These are phyloP conservation scores for Holocentrus rufus DNA, from an alignment of 2,797 vertebrate genomes.

Conservation along the genomic window DNA sequence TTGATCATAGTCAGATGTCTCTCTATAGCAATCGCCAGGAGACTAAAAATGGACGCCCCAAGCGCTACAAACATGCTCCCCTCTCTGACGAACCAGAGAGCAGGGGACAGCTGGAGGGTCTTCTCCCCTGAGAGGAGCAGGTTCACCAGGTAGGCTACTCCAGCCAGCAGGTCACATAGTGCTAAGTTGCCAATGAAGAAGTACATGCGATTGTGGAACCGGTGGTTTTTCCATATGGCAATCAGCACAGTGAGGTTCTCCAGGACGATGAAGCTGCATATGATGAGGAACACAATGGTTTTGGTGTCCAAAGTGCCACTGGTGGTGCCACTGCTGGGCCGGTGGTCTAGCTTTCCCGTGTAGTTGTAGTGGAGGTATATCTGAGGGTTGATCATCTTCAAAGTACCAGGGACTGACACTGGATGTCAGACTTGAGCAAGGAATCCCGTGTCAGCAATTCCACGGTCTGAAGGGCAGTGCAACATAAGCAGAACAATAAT, in stretches of 20 bases:
- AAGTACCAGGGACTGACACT: conserved; percentile 51
- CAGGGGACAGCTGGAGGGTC: conserved; percentile 87
- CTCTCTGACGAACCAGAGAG: conserved; percentile 92
- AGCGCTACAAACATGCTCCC: conserved; percentile 96
- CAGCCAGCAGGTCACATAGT: conserved; percentile 93
- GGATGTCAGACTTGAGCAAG: conserved; percentile 60
- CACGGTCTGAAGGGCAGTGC: conserved; percentile 36
- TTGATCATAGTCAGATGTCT: conserved; percentile 98
- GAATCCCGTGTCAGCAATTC: conserved; percentile 38
- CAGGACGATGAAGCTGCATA: conserved; percentile 91
- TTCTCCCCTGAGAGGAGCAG: conserved; percentile 91
- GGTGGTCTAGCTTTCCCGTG: conserved; percentile 87
- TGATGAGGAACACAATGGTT: conserved; percentile 83
- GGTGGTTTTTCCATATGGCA: conserved; percentile 95
- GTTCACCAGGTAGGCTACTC: conserved; percentile 90
- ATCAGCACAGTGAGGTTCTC: conserved; percentile 95
- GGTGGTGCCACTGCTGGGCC: conserved; percentile 68
- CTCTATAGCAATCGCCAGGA: conserved; percentile 95
- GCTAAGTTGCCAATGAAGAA: conserved; percentile 97
- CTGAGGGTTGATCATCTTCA: conserved; percentile 71
- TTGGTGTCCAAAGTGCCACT: conserved; percentile 67
- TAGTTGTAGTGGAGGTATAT: conserved; percentile 89
- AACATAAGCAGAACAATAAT: conserved; percentile 4
- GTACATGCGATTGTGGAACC: conserved; percentile 98
- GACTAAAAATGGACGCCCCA: conserved; percentile 92